Evolutionary conservation across 2,797 vertebrate species (phyloP), one percentile per base, ranked within the genome.

Genomic region (Neoniphon sammara): DNA sequence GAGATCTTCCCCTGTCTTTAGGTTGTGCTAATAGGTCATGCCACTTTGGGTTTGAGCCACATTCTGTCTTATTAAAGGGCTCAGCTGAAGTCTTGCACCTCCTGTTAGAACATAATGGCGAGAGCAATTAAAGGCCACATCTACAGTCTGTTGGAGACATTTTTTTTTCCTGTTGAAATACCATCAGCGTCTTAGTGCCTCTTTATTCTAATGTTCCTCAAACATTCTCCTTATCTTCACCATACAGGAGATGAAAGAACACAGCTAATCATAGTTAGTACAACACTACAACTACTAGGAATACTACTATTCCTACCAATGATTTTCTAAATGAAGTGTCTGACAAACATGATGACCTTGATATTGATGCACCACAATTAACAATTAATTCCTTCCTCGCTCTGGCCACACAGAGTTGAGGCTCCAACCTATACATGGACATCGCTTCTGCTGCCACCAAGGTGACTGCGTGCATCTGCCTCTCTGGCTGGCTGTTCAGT

Each of bases 11-110:
- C 1, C 52, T 68, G 30, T 73, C 47, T 77, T 72, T 66, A 78
- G 17, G 4, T 34, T 21, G n/a, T n/a, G 54, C 71, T 86, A 85
- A 87, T 80, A 84, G 78, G 76, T 73, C 36, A 74, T 84, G 78
- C 71, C 75, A 77, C 74, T 82, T 65, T 73, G 44, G 44, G 52
- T 76, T 82, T 60, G 30, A 79, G 66, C 10, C 47, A 39, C 12
- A 73, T 72, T 78, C 64, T 50, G 75, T 83, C 82, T 86, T 72
- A 83, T 90, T 90, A 89, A 90, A 88, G 62, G 56, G 60, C 64
- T 70, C 17, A 4, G 57, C 56, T 77, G 53, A 79, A 67, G 59
- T 71, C 69, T 66, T 54, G 10, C 57, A 64, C 66, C 44, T 61
- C 58, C 46, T 77, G 57, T 73, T 44, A 57, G 61, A 75, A 62